Percentiles rank a stretch among this genome's conserved stretches.
Conservation (phyloP, 2,888 invertebrate species). For the Malacosoma neustria region DNA sequence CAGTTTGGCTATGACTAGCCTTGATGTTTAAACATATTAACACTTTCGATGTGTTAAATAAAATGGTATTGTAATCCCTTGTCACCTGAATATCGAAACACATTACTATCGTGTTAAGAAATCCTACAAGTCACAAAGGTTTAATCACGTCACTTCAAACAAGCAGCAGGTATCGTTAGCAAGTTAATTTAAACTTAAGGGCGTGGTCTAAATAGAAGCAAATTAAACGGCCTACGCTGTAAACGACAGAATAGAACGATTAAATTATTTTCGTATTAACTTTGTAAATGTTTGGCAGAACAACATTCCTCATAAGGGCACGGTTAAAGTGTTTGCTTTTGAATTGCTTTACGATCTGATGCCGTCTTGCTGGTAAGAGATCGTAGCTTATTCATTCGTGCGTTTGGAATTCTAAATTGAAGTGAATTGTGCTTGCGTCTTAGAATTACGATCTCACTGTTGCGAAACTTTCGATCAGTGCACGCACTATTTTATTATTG, state of each 20-base stretch:
- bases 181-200: slow-evolving; percentile 16
- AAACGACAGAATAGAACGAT: slow-evolving; percentile 29
- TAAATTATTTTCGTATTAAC: slow-evolving; percentile 46
- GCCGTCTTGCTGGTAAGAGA: neutral
- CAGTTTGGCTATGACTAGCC: too few relatives aligned
- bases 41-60: neutral
- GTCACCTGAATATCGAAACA: neutral
- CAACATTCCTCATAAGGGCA: slow-evolving; percentile 28
- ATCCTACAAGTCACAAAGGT: neutral
- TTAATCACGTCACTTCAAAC: neutral
- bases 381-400: slow-evolving; percentile 1
- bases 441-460: neutral
- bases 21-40: too few relatives aligned
- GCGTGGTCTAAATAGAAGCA: slow-evolving; percentile 40
- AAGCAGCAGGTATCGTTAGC: neutral
- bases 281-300: slow-evolving; percentile 33
- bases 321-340: slow-evolving; percentile 16
- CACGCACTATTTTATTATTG: neutral
- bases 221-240: slow-evolving; percentile 47
- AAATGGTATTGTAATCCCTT: neutral
- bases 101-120: neutral
- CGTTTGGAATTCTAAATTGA: slow-evolving; percentile 1
- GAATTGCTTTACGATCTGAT: slow-evolving; percentile 2
- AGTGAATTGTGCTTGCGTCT: neutral
- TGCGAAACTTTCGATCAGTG: neutral